Percentiles rank a stretch among this genome's conserved stretches.
These are phyloP conservation scores for Alloplasta piceator DNA, from an alignment of 2,888 invertebrate genomes.

Conservation along the genomic window DNA sequence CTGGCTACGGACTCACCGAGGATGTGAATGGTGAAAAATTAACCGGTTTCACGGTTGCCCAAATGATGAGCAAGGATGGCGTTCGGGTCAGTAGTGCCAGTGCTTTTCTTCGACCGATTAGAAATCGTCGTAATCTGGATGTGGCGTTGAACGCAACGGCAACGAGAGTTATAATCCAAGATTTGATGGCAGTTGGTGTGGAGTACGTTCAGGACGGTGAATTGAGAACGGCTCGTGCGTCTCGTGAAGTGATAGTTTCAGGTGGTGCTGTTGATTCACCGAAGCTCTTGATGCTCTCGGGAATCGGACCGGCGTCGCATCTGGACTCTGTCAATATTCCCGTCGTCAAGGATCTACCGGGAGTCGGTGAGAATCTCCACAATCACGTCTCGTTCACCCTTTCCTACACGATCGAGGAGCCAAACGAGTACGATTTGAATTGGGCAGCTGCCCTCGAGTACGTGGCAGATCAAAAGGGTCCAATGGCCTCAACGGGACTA, in stretches of 20 bases:
- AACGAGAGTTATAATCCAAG: constrained; percentile 85
- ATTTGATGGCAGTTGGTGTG: constrained; percentile 85
- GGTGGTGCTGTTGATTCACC: constrained; percentile 88
- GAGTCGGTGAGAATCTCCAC: constrained; percentile 89
- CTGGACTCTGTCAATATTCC: constrained; percentile 86
- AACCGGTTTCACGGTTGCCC: constrained; percentile 88
- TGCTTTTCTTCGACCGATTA: constrained; percentile 86
- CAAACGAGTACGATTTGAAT: constrained; percentile 85
- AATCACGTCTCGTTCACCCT: constrained; percentile 88
- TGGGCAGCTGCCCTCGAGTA: constrained; percentile 88
- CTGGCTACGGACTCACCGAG: constrained; percentile 86
- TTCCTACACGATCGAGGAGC: constrained; percentile 85
- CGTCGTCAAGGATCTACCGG: constrained; percentile 86
- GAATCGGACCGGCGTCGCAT: constrained; percentile 87
- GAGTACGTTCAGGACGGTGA: constrained; percentile 84
- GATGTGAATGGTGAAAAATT: constrained; percentile 87
- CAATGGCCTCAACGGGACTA: constrained; percentile 87
- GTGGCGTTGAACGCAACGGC: constrained; percentile 87
- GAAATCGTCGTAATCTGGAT: constrained; percentile 86
- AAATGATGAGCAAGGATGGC: constrained; percentile 87
- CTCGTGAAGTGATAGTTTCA: constrained; percentile 85
- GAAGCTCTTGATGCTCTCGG: constrained; percentile 87
- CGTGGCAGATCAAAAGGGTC: constrained; percentile 86
- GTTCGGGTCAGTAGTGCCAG: constrained; percentile 86
- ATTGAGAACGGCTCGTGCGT: constrained; percentile 70